Evolutionary conservation across 2,797 vertebrate species (phyloP).

Genomic region (Gallinago solitaria): DNA sequence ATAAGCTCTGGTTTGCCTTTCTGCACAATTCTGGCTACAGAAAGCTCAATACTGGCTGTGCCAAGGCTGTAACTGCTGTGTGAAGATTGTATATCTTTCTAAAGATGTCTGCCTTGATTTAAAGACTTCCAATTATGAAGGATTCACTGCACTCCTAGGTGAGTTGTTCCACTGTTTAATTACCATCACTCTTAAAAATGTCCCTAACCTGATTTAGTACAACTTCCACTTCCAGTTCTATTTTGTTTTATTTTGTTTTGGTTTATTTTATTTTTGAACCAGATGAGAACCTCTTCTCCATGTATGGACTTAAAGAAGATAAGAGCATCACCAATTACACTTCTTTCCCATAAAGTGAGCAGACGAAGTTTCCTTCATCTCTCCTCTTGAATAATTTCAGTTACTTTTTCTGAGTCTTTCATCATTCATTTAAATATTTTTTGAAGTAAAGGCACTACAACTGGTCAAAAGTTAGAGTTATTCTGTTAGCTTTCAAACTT

Average conservation of each 20-base stretch:
- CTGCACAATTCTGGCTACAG: neutral
- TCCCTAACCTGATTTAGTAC: neutral
- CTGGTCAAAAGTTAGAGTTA: neutral
- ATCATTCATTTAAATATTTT: neutral
- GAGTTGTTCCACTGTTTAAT: constrained; percentile 33
- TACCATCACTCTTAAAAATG: neutral
- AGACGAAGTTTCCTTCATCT: neutral
- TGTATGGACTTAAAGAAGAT: neutral
- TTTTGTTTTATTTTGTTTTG: neutral
- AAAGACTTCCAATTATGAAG: constrained; percentile 22
- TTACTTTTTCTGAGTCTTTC: neutral
- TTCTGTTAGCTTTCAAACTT: neutral
- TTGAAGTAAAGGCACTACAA: neutral
- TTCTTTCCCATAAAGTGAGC: neutral
- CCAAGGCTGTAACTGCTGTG: constrained; percentile 3
- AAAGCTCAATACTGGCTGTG: neutral
- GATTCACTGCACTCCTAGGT: constrained; percentile 10
- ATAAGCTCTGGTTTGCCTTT: neutral
- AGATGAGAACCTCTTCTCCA: neutral
- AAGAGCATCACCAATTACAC: neutral
- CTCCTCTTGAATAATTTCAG: neutral
- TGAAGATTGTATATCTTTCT: constrained; percentile 27
- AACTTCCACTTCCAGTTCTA: neutral
- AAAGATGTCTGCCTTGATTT: constrained; percentile 37
- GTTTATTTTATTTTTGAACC: neutral